These are phyloP conservation scores for Anaspis maculata DNA, from an alignment of 2,888 invertebrate species.

Conservation along the genomic window DNA sequence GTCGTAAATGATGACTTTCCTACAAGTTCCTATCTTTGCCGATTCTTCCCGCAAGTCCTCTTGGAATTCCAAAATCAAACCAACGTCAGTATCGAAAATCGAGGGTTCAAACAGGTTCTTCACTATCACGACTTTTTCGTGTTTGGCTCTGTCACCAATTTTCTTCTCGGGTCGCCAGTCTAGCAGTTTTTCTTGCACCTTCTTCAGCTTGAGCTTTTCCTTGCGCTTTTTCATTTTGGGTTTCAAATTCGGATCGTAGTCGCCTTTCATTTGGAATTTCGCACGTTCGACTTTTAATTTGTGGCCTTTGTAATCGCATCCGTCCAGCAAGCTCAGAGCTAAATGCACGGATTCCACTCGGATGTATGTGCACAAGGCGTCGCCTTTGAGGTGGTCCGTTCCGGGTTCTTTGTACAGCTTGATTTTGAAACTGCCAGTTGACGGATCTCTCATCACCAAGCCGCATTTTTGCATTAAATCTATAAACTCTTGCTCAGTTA, in stretches of 20 bases:
- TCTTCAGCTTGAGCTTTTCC: constrained; percentile 84
- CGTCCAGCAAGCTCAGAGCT: constrained; percentile 87
- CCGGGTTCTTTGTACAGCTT: constrained; percentile 78
- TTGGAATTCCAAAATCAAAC: constrained; percentile 82
- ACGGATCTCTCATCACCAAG: constrained; percentile 64
- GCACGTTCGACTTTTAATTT: constrained; percentile 86
- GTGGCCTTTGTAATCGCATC: constrained; percentile 68
- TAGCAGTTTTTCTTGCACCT: constrained; percentile 87
- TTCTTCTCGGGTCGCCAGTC: constrained; percentile 95
- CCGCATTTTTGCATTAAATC: constrained; percentile 96
- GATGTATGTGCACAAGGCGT: constrained; percentile 93
- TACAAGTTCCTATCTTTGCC: constrained; percentile 82
- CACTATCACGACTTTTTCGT: constrained; percentile 85
- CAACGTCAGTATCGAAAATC: constrained; percentile 84
- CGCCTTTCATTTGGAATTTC: constrained; percentile 88
- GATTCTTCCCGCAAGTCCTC: constrained; percentile 86
- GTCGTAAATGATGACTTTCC: constrained; percentile 86
- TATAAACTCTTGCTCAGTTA: constrained; percentile 82
- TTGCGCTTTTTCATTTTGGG: constrained; percentile 84
- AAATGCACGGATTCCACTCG: constrained; percentile 91
- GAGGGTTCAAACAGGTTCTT: constrained; percentile 87
- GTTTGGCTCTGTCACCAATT: constrained; percentile 74
- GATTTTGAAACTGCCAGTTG: constrained; percentile 25
- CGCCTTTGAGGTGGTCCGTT: constrained; percentile 82
- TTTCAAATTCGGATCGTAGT: constrained; percentile 85